phyloP scores from a whole-genome alignment of 2,113 vertebrate species.

The Rhynchomys soricoides region DNA sequence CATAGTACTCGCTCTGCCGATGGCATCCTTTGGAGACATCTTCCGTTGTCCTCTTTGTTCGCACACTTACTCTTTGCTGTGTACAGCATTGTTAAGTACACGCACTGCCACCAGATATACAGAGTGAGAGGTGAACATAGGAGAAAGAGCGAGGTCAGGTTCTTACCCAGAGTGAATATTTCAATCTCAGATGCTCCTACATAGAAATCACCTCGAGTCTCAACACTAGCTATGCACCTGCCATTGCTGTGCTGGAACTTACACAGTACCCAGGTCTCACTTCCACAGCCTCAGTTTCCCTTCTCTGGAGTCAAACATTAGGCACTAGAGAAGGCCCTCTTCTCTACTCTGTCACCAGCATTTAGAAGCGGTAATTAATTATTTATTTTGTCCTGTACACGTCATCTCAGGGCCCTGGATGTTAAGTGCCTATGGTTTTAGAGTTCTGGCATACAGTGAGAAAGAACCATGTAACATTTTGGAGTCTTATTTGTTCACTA shows the following conservation, averaged over 20 bases:
- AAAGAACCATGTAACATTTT: neutral
- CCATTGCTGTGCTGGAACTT: neutral
- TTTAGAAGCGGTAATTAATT: neutral
- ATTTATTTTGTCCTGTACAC: neutral
- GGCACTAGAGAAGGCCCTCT: neutral
- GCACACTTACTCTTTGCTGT: neutral
- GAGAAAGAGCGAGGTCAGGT: neutral
- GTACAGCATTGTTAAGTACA: neutral
- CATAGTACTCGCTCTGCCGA: neutral
- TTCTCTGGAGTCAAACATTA: neutral
- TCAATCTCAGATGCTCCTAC: neutral
- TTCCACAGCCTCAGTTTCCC: neutral
- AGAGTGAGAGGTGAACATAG: neutral
- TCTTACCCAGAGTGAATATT: constrained; percentile 1
- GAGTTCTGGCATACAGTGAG: neutral
- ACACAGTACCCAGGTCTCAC: neutral
- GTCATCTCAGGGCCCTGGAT: neutral
- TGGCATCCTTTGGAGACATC: neutral
- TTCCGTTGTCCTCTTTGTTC: neutral
- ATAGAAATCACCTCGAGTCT: neutral
- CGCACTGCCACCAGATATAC: neutral
- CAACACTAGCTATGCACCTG: neutral
- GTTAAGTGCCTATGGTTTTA: neutral
- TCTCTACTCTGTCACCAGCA: neutral
- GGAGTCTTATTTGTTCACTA: neutral